Evolutionary conservation across 2,888 invertebrate species (phyloP).

Genomic region (Leptura quadrifasciata): DNA sequence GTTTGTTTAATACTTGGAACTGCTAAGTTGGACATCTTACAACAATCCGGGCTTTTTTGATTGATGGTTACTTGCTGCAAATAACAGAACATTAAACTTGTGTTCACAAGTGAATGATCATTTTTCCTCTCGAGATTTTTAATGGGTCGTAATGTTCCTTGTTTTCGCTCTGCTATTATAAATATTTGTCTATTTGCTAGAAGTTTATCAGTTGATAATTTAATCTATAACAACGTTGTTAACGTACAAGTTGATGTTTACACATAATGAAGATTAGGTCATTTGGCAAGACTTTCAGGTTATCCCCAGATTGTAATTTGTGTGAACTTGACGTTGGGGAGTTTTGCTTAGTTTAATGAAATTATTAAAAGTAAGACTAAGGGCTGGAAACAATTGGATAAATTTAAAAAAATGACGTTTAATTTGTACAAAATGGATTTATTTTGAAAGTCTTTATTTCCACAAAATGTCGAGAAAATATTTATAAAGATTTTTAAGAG

Average conservation of each 20-base stretch:
- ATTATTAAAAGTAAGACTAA: too few relatives aligned
- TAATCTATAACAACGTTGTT: not conserved
- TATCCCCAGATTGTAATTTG: too few relatives aligned
- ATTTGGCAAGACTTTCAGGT: too few relatives aligned
- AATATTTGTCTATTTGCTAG: conserved; percentile 1
- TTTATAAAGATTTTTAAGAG: not conserved
- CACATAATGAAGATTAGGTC: not conserved
- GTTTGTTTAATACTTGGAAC: not conserved
- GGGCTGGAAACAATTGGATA: too few relatives aligned
- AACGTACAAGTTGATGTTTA: not conserved
- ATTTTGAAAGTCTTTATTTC: too few relatives aligned
- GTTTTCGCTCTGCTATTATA: not conserved
- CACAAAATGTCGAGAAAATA: too few relatives aligned
- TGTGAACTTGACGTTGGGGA: too few relatives aligned
- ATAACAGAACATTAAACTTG: not conserved
- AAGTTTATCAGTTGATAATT: not conserved
- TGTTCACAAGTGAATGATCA: not conserved
- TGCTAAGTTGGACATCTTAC: not conserved
- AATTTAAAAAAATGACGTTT: too few relatives aligned
- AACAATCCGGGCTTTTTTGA: not conserved
- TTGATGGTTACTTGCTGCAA: not conserved
- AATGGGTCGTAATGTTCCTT: not conserved
- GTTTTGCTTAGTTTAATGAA: too few relatives aligned
- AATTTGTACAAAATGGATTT: too few relatives aligned
- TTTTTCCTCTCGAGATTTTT: not conserved